Evolutionary conservation across 2,888 invertebrate species (phyloP), one percentile per base, ranked within the genome.

Genomic region (Melanargia galathea): DNA sequence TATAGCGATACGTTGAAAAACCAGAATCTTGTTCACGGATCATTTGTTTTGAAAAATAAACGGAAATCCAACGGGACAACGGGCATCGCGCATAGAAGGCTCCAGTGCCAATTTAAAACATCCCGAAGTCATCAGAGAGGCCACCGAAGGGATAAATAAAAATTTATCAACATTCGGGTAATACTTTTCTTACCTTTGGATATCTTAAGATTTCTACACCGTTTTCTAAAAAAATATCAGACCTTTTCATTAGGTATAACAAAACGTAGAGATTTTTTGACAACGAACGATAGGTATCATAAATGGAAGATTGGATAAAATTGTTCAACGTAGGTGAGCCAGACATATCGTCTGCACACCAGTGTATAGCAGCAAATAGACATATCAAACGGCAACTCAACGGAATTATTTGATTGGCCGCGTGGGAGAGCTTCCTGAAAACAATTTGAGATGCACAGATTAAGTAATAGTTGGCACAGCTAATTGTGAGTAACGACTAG

Each of bases 381-480:
- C 43, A 60, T 63, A 60, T 20, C 60, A 55, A 55, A 38, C 24
- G 20, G 33, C 52, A 26, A 26, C 51, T 51, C 24, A 52, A 45
- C 55, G 40, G 60, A 60, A 55, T 48, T 49, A 45, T 55, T 60
- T 49, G 56, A 64, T 60, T 61, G 57, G 38, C 30, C 56, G 40
- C 40, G 64, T 51, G 55, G 66, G 68, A 43, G 59, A 46, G 51
- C 63, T 52, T 66, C 66, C 66, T 64, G 60, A 26, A 30, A 51
- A 51, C 51, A 18, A 57, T 55, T 61, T 54, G 62, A 64, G 64
- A 63, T 60, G 67, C 54, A 60, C 62, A 62, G 66, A 70, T 68
- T 68, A 66, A 63, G 64, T 68, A 70, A 70, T 63, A 66, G 64
- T 64, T 64, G 64, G 65, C 69, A 62, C 58, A 45, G 56, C 59